Percentiles rank a stretch among this genome's conserved stretches.
Conservation (phyloP, 1,140 invertebrate species). For the Coptotermes formosanus region DNA sequence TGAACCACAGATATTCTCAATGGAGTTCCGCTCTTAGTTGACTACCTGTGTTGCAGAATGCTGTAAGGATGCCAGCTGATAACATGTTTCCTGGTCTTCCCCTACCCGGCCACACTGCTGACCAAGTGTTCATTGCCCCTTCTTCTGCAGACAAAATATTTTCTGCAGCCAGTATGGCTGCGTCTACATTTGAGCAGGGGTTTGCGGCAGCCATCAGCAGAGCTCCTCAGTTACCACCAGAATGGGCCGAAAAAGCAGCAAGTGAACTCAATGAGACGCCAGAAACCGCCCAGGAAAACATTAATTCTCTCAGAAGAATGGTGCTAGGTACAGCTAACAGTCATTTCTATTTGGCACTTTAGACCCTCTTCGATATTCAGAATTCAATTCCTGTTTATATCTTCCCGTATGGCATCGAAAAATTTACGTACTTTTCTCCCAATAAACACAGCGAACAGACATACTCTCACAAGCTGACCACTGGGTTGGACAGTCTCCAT, state of each 20-base stretch:
- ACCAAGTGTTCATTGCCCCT: not conserved
- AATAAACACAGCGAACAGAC: too few species aligned
- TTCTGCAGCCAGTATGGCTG: not conserved
- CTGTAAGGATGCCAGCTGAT: conserved; percentile 24
- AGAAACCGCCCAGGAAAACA: conserved; percentile 36
- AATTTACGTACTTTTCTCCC: too few species aligned
- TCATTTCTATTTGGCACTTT: too few species aligned
- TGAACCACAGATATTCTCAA: too few species aligned
- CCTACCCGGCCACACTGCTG: not conserved
- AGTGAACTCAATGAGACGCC: conserved; percentile 41
- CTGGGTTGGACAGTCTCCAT: too few species aligned
- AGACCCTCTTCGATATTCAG: too few species aligned
- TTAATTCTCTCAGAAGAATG: conserved; percentile 38
- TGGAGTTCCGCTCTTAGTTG: too few species aligned
- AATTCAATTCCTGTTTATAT: too few species aligned
- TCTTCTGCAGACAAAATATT: not conserved
- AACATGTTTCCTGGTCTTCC: conserved; percentile 18
- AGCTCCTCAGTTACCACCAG: not conserved
- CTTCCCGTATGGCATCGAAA: too few species aligned
- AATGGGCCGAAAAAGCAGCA: conserved; percentile 15
- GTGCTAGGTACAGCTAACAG: conserved; percentile 36
- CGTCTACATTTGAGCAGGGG: not conserved
- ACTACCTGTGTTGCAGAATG: conserved; percentile 5
- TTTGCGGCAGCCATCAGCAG: not conserved
- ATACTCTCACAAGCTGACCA: too few species aligned